These are phyloP conservation scores for Alexandromys fortis DNA, from an alignment of 2,113 vertebrate species.

Conservation along the genomic window DNA sequence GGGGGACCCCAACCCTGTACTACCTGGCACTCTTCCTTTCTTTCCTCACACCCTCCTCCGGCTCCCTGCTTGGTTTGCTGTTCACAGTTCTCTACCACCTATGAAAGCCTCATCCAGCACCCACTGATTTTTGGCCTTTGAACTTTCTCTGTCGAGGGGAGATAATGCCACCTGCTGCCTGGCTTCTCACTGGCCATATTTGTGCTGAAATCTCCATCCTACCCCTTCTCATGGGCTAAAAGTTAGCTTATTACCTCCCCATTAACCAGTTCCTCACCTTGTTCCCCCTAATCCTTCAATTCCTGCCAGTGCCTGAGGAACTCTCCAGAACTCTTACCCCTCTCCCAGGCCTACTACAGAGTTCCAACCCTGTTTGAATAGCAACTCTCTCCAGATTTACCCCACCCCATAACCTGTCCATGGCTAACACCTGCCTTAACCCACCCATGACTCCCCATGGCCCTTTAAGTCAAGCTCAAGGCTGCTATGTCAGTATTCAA, in stretches of 20 bases:
- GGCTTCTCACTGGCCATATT: not conserved
- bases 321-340: not conserved
- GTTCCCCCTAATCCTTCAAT: not conserved
- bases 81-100: no score
- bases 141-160: not conserved
- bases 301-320: not conserved
- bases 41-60: no score
- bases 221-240: not conserved
- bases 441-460: not conserved
- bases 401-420: not conserved
- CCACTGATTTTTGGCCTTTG: not conserved
- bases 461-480: slow-evolving; percentile 10
- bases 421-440: not conserved
- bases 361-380: not conserved
- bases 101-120: not conserved
- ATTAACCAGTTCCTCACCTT: not conserved
- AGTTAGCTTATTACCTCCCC: not conserved
- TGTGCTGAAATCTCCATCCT: not conserved
- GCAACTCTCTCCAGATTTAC: not conserved
- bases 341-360: not conserved
- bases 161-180: not conserved
- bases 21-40: not conserved
- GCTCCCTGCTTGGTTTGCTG: not conserved
- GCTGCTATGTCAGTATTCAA: not conserved
- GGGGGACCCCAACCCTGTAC: not conserved